Evolutionary conservation across 2,797 vertebrate species (phyloP).

Genomic region (Linurgus olivaceus): DNA sequence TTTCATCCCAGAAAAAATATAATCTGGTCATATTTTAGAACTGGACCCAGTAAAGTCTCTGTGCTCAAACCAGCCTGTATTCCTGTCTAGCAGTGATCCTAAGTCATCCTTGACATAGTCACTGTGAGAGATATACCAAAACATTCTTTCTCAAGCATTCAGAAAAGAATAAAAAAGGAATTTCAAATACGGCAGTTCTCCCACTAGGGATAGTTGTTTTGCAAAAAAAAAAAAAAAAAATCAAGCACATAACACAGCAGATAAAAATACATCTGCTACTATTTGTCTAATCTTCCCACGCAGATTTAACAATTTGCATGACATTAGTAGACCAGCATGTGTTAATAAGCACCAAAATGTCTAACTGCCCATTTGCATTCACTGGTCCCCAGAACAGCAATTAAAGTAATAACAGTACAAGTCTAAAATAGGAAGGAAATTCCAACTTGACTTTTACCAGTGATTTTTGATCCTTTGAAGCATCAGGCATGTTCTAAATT

Average conservation of each 20-base stretch:
- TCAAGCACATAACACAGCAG: background rate
- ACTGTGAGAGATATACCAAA: background rate
- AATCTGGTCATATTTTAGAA: background rate
- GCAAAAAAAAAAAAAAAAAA: background rate
- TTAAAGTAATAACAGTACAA: background rate
- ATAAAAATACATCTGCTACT: constrained; percentile 9
- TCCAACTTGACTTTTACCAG: background rate
- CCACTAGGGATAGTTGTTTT: background rate
- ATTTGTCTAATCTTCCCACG: background rate
- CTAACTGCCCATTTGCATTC: constrained; percentile 1
- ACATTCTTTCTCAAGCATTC: background rate
- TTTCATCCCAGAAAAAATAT: background rate
- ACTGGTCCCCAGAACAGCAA: background rate
- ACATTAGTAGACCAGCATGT: background rate
- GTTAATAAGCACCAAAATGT: background rate
- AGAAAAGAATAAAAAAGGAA: background rate
- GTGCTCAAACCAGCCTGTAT: background rate
- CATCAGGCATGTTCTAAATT: background rate
- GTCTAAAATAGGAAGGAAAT: background rate
- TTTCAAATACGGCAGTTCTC: background rate
- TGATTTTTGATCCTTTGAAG: background rate
- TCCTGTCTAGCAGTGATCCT: background rate
- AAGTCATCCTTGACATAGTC: background rate
- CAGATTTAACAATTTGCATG: constrained; percentile 11
- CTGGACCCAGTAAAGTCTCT: background rate